A percentile compares a stretch with the other conserved stretches of the same genome.
These are phyloP conservation scores for Semicossyphus pulcher DNA, from an alignment of 2,113 vertebrate genomes.

Conservation along the genomic window DNA sequence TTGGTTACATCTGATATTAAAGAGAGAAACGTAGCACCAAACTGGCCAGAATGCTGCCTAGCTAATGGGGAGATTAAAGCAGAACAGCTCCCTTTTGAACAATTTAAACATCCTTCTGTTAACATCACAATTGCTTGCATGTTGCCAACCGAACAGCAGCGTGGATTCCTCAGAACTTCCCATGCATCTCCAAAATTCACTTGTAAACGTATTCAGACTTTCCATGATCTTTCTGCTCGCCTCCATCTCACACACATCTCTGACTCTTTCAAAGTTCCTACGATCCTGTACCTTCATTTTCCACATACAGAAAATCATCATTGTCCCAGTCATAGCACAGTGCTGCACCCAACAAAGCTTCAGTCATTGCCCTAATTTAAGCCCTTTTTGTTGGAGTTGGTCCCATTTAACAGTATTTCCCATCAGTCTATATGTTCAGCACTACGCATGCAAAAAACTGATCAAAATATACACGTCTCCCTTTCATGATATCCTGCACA, in stretches of 20 bases:
- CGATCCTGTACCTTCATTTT: constrained; percentile 39
- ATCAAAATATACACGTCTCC: constrained; percentile 55
- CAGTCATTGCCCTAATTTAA: constrained; percentile 11
- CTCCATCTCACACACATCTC: neutral
- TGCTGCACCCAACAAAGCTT: constrained; percentile 12
- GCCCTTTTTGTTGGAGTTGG: constrained; percentile 53
- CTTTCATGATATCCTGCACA: constrained; percentile 62
- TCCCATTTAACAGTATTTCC: constrained; percentile 55
- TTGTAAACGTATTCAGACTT: constrained; percentile 26
- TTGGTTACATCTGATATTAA: constrained; percentile 45
- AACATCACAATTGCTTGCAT: neutral
- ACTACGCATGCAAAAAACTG: constrained; percentile 30
- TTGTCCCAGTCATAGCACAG: neutral
- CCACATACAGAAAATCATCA: constrained; percentile 53
- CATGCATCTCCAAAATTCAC: neutral
- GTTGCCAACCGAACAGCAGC: no score
- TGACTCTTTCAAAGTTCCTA: neutral
- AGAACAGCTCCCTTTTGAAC: constrained; percentile 26
- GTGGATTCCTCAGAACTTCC: constrained; percentile 3
- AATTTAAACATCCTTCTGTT: neutral
- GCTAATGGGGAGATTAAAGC: constrained; percentile 16
- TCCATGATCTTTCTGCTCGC: constrained; percentile 31
- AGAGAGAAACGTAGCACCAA: constrained; percentile 45
- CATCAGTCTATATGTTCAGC: constrained; percentile 20
- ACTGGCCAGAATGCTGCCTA: constrained; percentile 6